Conservation (phyloP, 1,140 invertebrate species). For the Vollenhovia emeryi region DNA sequence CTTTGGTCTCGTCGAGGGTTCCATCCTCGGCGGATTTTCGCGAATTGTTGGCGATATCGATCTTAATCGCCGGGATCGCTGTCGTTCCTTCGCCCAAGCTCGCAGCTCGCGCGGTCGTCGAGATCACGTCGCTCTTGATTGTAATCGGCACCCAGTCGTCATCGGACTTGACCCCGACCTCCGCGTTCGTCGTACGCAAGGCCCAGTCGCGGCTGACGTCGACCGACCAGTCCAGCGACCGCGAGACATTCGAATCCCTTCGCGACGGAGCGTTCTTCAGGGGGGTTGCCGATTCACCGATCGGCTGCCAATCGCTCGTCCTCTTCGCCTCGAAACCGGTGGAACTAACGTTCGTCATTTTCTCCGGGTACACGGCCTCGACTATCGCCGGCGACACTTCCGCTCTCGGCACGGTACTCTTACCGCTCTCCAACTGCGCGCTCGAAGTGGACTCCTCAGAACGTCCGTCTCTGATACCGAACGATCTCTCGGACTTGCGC, state of each 20-base stretch:
- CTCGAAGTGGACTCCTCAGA: background rate
- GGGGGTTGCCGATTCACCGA: background rate
- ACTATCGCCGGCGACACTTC: constrained; percentile 25
- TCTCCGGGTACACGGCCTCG: constrained; percentile 42
- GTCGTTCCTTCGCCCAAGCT: background rate
- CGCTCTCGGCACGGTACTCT: background rate
- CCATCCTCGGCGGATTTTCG: background rate
- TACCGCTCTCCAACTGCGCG: background rate
- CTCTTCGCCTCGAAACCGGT: background rate
- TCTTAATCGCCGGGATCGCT: background rate
- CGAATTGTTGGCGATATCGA: background rate
- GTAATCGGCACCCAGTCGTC: constrained; percentile 80
- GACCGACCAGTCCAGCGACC: constrained; percentile 67
- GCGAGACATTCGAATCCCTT: constrained; percentile 60
- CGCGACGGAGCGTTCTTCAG: constrained; percentile 1
- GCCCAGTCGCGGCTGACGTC: constrained; percentile 44
- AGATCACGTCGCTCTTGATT: background rate
- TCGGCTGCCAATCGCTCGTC: constrained; percentile 10
- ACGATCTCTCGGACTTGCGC: constrained; percentile 17
- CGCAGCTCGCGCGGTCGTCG: background rate
- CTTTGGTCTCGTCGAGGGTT: background rate
- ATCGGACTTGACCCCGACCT: constrained; percentile 72
- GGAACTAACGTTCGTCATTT: background rate
- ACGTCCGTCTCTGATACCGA: background rate
- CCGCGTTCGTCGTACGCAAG: background rate